phyloP scores from a whole-genome alignment of 2,888 invertebrate species.

The Aromia moschata region DNA sequence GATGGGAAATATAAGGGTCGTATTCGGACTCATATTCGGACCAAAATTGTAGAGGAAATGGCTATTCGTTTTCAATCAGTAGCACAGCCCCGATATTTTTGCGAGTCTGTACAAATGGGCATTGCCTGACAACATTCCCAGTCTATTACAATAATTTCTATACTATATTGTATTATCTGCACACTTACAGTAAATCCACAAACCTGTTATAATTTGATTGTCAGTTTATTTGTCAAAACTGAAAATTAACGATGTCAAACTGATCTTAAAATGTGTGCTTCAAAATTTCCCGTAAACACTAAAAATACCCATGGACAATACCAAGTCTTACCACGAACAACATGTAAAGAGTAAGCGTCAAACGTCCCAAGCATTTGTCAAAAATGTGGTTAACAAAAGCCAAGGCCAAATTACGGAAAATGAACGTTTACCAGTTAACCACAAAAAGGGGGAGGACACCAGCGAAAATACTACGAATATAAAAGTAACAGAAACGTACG shows the following conservation, averaged over 20 bases:
- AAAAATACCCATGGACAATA: conserved; percentile 8
- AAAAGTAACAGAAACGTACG: conserved; percentile 33
- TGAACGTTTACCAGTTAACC: neutral
- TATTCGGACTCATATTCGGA: no score
- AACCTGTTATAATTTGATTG: no score
- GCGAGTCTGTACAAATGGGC: no score
- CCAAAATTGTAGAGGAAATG: no score
- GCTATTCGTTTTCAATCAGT: no score
- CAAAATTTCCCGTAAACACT: conserved; percentile 15
- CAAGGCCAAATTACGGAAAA: neutral
- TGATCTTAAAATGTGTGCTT: conserved; percentile 3
- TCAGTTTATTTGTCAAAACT: conserved; percentile 21
- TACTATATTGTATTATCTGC: no score
- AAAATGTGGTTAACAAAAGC: neutral
- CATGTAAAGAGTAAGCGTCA: neutral
- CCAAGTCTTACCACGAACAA: neutral
- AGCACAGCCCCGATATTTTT: no score
- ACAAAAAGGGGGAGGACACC: neutral
- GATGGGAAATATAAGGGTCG: no score
- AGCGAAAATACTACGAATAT: neutral
- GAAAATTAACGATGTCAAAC: neutral
- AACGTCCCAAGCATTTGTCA: neutral
- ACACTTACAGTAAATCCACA: no score
- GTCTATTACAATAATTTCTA: no score
- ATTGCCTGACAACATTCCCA: no score